Base-by-base conservation (phyloP, 2,888 invertebrate species). In the Caenorhabditis virilis region DNA sequence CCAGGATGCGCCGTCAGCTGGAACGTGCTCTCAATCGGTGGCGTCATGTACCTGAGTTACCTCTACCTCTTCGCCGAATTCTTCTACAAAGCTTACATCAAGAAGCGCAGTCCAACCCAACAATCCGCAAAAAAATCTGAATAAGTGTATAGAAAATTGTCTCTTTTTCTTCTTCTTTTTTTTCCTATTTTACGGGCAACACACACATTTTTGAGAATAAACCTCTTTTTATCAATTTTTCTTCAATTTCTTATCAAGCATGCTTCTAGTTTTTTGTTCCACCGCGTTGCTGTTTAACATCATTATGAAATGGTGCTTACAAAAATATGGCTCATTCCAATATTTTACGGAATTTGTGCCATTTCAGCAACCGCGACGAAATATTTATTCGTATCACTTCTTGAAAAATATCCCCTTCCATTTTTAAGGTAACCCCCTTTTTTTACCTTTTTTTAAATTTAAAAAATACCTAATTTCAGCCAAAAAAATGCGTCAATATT, bases 31-130 rank as follows among this genome's bases (percentile, higher is more conserved):
- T 53, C 73, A 2, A 60, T 80, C 42, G 80, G 80, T 30, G 78
- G 70, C 6, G 46, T 91, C 46, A 94, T 94, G 92, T 94, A 94
- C 86, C 90, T 91, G 84, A 92, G 92, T 64, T 94, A 94, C 85
- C 91, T 93, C 85, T 90, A 93, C 35, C 88, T 94, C 9, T 94
- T 95, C 85, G 92, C 92, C 23, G 88, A 90, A 83, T 95, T 94
- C 89, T 94, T 94, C 88, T 91, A 91, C 87, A 91, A 91, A 83
- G 89, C 92, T 36, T 94, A 94, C 85, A 86, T 93, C 43, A 82
- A 79, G 68, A 60, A 56, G 41, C 56, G 42, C 36, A 52, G 23
- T 35, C 59, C 47, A 50, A 59, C 26, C 16, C 54, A 58, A 42
- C 42, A 27, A 35, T 47, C 39, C 36, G 33, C 25, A 16, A n/a